Conservation (phyloP, 2,113 vertebrate genomes). For the Octodon degus region DNA sequence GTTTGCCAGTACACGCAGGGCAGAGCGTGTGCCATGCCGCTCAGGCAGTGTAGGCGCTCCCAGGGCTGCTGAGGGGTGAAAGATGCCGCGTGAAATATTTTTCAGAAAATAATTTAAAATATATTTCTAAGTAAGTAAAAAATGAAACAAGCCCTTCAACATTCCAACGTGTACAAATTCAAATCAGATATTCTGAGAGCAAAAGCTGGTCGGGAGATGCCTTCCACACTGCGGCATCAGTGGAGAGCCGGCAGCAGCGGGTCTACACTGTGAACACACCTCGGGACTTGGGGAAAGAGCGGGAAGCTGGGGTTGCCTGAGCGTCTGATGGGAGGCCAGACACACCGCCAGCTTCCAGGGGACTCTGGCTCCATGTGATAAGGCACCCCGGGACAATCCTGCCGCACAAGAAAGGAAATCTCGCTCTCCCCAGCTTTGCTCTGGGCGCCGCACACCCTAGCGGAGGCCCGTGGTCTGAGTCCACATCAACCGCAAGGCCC, state of each 20-base stretch:
- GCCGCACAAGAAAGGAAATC: neutral
- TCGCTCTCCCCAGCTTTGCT: neutral
- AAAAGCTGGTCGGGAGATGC: neutral
- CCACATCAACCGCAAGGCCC: too few species aligned
- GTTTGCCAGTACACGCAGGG: neutral
- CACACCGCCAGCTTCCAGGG: neutral
- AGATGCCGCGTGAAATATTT: neutral
- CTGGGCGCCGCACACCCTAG: neutral
- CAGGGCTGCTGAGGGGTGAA: neutral
- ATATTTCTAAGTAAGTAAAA: neutral
- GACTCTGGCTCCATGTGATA: neutral
- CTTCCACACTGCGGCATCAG: neutral
- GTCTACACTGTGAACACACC: neutral
- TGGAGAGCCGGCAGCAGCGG: neutral
- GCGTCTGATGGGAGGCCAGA: neutral
- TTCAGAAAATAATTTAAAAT: neutral
- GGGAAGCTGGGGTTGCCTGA: neutral
- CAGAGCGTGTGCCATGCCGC: neutral
- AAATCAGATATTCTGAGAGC: neutral
- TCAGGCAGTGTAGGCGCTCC: neutral
- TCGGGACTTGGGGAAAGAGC: neutral
- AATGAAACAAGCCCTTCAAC: neutral
- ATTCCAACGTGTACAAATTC: neutral
- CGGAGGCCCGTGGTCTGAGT: neutral
- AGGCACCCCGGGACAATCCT: neutral